Conservation (phyloP, 2,888 invertebrate genomes). For the Pheosia tremula region DNA sequence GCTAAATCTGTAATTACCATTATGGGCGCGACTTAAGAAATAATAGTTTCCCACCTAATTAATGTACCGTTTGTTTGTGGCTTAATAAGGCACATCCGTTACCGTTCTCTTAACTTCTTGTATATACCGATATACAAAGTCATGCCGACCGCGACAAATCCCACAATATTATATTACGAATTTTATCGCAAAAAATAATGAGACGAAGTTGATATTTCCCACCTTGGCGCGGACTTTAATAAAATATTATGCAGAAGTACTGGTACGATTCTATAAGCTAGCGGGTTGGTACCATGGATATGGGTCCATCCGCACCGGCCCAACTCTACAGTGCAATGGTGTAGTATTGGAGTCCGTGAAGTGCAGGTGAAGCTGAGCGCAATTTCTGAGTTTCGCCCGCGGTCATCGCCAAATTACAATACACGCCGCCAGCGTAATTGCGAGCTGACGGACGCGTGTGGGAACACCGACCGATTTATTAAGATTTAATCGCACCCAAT, state of each 20-base stretch:
- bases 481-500: slow-evolving; percentile 80
- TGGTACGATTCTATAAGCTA: too few species aligned
- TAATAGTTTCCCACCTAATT: too few species aligned
- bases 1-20: too few species aligned
- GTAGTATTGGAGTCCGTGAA: slow-evolving; percentile 45
- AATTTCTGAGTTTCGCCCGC: slow-evolving; percentile 72
- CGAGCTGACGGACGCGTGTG: slow-evolving; percentile 66
- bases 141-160: background rate
- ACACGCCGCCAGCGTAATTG: slow-evolving; percentile 74
- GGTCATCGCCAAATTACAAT: slow-evolving; percentile 75
- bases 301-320: background rate
- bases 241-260: too few species aligned
- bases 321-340: slow-evolving; percentile 9
- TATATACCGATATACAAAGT: background rate
- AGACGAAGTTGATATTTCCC: too few species aligned
- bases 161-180: background rate
- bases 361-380: slow-evolving; percentile 63
- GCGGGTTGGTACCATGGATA: background rate
- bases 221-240: too few species aligned
- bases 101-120: background rate
- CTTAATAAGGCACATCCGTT: background rate
- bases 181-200: too few species aligned
- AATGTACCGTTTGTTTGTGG: background rate
- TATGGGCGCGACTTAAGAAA: too few species aligned
- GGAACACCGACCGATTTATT: slow-evolving; percentile 78